phyloP scores from a whole-genome alignment of 2,797 vertebrate species.

The Trachurus trachurus region DNA sequence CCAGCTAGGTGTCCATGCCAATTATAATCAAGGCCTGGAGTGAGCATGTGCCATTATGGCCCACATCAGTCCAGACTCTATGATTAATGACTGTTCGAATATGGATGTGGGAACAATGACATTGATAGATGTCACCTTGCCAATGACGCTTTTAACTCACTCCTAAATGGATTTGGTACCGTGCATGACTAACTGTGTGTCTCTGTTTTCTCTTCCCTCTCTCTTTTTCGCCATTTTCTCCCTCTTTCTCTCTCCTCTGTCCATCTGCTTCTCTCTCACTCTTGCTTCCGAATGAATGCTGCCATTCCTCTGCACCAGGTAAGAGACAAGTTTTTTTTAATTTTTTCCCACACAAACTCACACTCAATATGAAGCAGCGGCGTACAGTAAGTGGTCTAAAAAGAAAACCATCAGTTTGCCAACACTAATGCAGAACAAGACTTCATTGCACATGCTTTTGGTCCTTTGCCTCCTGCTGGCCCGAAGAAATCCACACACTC shows the following conservation, averaged over 20 bases:
- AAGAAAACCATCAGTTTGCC: not conserved
- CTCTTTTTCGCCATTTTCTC: constrained; percentile 18
- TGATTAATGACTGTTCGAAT: constrained; percentile 81
- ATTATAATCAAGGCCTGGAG: constrained; percentile 67
- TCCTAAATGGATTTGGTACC: constrained; percentile 61
- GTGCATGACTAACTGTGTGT: constrained; percentile 65
- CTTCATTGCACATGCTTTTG: constrained; percentile 13
- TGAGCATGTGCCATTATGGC: constrained; percentile 60
- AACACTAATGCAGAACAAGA: constrained; percentile 14
- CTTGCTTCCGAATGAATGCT: constrained; percentile 25
- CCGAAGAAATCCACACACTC: constrained; percentile 38
- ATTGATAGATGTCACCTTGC: constrained; percentile 79
- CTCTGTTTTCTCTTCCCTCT: constrained; percentile 36
- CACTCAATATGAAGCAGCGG: not conserved
- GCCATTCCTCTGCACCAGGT: constrained; percentile 59
- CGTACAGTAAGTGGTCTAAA: not conserved
- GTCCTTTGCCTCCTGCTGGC: constrained; percentile 32
- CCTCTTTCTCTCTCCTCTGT: not conserved
- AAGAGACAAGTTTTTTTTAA: constrained; percentile 58
- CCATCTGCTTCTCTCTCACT: constrained; percentile 14
- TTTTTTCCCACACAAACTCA: not conserved
- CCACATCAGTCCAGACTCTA: constrained; percentile 59
- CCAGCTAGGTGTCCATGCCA: constrained; percentile 55
- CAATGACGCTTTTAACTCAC: constrained; percentile 69
- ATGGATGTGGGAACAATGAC: constrained; percentile 68